A percentile compares a stretch with the other conserved stretches of the same genome.
These are phyloP conservation scores for Cyrtodaria siliqua DNA, from an alignment of 2,888 invertebrate genomes.

Conservation along the genomic window DNA sequence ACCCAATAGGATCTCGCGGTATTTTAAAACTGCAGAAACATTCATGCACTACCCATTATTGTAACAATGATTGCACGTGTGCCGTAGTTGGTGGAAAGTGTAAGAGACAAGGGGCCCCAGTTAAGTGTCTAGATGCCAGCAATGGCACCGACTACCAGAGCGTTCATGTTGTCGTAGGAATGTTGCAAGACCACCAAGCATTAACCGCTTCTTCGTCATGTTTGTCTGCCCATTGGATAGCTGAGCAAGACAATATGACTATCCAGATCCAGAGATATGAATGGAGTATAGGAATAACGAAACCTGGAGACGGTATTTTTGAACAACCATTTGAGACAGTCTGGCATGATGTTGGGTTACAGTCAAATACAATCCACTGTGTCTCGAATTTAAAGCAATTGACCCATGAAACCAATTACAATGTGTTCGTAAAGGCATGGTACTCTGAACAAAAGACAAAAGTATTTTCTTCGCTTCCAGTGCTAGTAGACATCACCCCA, in stretches of 20 bases:
- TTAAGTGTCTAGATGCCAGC: too few relatives aligned
- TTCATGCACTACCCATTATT: conserved; percentile 60
- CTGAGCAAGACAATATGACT: neutral
- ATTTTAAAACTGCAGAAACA: conserved; percentile 56
- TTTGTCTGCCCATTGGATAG: conserved; percentile 36
- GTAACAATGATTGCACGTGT: conserved; percentile 67
- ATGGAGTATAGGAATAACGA: conserved; percentile 59
- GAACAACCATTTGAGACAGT: conserved; percentile 33
- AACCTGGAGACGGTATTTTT: conserved; percentile 61
- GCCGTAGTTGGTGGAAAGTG: conserved; percentile 66
- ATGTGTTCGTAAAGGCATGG: conserved; percentile 64
- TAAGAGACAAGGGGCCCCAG: neutral
- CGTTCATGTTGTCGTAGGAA: conserved; percentile 23
- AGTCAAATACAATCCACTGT: conserved; percentile 50
- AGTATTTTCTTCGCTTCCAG: conserved; percentile 46
- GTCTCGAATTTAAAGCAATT: conserved; percentile 40
- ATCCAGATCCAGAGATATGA: conserved; percentile 43
- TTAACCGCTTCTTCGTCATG: conserved; percentile 45
- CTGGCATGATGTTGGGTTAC: conserved; percentile 62
- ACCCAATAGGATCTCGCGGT: too few relatives aligned
- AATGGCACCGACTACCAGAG: neutral
- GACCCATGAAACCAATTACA: conserved; percentile 25
- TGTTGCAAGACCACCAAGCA: neutral
- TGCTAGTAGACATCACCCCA: conserved; percentile 61
- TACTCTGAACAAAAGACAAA: conserved; percentile 18